Percentiles rank a stretch among this genome's conserved stretches.
phyloP scores from a whole-genome alignment of 2,888 invertebrate species.

The Oxystoma pomonae region DNA sequence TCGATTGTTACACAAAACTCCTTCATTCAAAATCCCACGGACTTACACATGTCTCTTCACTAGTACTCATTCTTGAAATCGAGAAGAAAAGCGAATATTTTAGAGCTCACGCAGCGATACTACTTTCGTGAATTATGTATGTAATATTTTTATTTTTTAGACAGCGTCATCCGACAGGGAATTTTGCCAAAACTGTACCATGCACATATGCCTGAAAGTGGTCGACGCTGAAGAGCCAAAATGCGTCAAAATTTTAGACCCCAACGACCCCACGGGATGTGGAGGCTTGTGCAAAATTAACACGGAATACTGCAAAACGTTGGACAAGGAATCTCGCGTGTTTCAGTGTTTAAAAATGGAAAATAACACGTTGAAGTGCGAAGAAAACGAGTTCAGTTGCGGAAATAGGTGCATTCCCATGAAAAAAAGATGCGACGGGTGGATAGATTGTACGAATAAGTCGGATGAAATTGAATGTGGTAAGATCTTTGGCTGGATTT shows the following conservation, averaged over 20 bases:
- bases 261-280: conserved; percentile 51
- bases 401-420: conserved; percentile 65
- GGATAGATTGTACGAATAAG: conserved; percentile 69
- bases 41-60: too few species aligned
- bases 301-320: conserved; percentile 59
- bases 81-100: too few species aligned
- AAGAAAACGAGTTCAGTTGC: conserved; percentile 65
- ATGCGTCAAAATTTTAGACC: conserved; percentile 37
- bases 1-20: too few species aligned
- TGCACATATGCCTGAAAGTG: conserved; percentile 38
- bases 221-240: conserved; percentile 35
- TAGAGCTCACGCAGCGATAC: too few species aligned
- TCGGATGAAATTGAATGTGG: conserved; percentile 72
- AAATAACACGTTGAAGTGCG: conserved; percentile 56
- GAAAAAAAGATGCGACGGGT: conserved; percentile 65
- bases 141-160: background rate
- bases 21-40: too few species aligned
- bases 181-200: conserved; percentile 33
- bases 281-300: conserved; percentile 62
- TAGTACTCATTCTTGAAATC: too few species aligned
- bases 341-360: conserved; percentile 55
- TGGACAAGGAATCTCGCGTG: conserved; percentile 53
- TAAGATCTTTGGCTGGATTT: too few species aligned
- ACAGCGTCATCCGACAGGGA: background rate
- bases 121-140: too few species aligned